Percentiles rank a stretch among this genome's conserved stretches.
These are phyloP conservation scores for Sphyrna mokarran DNA, from an alignment of 2,113 vertebrate genomes.

Conservation along the genomic window DNA sequence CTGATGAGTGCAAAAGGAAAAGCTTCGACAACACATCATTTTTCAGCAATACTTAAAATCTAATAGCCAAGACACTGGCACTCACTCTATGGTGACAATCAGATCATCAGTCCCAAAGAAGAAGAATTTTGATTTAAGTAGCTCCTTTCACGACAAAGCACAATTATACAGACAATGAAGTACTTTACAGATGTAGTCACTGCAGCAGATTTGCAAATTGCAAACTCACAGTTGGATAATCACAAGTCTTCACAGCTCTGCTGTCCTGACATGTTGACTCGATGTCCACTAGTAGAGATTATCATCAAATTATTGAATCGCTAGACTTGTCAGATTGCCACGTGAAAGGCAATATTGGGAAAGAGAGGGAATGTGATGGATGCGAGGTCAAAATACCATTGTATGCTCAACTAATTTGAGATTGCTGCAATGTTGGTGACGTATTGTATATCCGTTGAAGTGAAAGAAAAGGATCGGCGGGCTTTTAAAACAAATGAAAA, in stretches of 20 bases:
- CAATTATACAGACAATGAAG: not conserved
- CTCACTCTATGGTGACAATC: not conserved
- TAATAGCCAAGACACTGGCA: not conserved
- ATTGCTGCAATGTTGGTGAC: not conserved
- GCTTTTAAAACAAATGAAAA: not conserved
- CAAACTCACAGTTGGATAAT: not conserved
- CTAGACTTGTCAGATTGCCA: not conserved
- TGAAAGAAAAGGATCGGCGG: not conserved
- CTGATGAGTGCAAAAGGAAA: no score
- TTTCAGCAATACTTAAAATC: not conserved
- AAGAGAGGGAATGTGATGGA: not conserved
- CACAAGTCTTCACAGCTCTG: no score
- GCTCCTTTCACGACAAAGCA: not conserved
- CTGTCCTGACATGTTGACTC: not conserved
- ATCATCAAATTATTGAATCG: not conserved
- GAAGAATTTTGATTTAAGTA: not conserved
- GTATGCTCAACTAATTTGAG: not conserved
- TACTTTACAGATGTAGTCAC: not conserved
- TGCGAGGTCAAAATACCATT: not conserved
- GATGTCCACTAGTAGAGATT: not conserved
- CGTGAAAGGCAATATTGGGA: not conserved
- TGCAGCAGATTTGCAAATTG: not conserved
- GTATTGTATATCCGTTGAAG: not conserved
- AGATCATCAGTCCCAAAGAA: not conserved
- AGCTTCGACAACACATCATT: no score